A percentile compares a stretch with the other conserved stretches of the same genome.
phyloP scores from a whole-genome alignment of 2,888 invertebrate species.

The Spicauda simplicius region DNA sequence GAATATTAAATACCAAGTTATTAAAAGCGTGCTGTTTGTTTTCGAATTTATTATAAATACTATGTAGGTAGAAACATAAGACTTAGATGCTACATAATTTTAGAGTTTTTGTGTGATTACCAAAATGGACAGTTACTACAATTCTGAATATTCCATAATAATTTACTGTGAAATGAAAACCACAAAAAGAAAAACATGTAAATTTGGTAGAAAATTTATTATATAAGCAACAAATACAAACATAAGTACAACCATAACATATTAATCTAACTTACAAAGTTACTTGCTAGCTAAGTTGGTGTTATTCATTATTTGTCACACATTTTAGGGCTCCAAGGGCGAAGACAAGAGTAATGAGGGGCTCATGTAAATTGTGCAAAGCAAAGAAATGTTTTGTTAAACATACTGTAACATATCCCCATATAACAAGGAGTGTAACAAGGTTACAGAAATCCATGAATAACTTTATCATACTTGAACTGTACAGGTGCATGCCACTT shows the following conservation, averaged over 20 bases:
- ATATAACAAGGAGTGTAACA: slow-evolving; percentile 59
- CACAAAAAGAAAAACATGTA: slow-evolving; percentile 6
- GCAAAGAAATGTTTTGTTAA: background rate
- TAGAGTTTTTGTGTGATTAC: no score
- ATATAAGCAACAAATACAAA: slow-evolving; percentile 63
- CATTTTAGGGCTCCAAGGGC: slow-evolving; percentile 15
- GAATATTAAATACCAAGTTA: no score
- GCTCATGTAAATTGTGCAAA: background rate
- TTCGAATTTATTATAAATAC: no score
- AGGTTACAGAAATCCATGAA: slow-evolving; percentile 48
- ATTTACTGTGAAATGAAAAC: background rate
- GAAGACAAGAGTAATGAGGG: background rate
- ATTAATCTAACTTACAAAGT: slow-evolving; percentile 17
- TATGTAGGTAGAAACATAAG: no score
- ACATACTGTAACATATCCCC: slow-evolving; percentile 40
- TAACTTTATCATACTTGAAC: slow-evolving; percentile 62
- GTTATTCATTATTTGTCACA: background rate
- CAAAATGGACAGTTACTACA: no score
- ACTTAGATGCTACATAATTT: no score
- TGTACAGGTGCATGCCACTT: slow-evolving; percentile 73
- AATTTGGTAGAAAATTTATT: slow-evolving; percentile 52
- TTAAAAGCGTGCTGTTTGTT: no score
- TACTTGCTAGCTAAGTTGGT: background rate
- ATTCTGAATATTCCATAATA: background rate
- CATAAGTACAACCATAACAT: slow-evolving; percentile 68